These are phyloP conservation scores for Saturnia pavonia DNA, from an alignment of 2,888 invertebrate species.

Conservation along the genomic window DNA sequence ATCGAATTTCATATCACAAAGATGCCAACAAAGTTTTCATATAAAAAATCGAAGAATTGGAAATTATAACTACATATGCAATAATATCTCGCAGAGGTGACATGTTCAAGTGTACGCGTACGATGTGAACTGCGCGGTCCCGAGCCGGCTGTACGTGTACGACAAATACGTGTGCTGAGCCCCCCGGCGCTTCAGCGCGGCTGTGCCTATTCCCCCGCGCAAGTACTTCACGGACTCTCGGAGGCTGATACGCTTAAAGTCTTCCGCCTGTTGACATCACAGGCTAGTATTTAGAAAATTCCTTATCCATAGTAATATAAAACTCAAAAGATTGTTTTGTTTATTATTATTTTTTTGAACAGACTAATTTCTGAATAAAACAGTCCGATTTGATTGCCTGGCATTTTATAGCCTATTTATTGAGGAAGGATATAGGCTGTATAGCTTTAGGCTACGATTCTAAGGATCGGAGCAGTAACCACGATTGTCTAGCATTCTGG, in stretches of 20 bases:
- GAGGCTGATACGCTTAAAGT: constrained; percentile 96
- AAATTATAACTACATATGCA: too few relatives aligned
- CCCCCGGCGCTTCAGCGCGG: constrained; percentile 44
- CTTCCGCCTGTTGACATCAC: constrained; percentile 94
- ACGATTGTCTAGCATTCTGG: too few relatives aligned
- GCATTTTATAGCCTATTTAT: too few relatives aligned
- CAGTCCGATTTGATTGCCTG: too few relatives aligned
- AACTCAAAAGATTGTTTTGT: background rate
- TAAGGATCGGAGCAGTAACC: too few relatives aligned
- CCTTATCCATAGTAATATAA: too few relatives aligned
- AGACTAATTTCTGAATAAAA: background rate
- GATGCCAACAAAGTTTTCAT: too few relatives aligned
- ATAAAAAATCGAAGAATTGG: too few relatives aligned
- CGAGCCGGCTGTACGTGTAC: constrained; percentile 93
- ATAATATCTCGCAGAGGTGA: constrained; percentile 55
- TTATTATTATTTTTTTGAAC: background rate
- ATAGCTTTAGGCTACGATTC: too few relatives aligned
- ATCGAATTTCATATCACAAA: too few relatives aligned
- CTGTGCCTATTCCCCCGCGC: constrained; percentile 50
- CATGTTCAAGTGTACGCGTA: constrained; percentile 78
- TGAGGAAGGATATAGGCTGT: too few relatives aligned
- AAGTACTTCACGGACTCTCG: constrained; percentile 92
- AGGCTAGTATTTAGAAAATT: constrained; percentile 73
- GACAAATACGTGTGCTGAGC: constrained; percentile 85
- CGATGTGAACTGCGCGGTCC: constrained; percentile 95